Base-by-base conservation (phyloP, 2,888 invertebrate species). In the Dendrolimus houi region DNA sequence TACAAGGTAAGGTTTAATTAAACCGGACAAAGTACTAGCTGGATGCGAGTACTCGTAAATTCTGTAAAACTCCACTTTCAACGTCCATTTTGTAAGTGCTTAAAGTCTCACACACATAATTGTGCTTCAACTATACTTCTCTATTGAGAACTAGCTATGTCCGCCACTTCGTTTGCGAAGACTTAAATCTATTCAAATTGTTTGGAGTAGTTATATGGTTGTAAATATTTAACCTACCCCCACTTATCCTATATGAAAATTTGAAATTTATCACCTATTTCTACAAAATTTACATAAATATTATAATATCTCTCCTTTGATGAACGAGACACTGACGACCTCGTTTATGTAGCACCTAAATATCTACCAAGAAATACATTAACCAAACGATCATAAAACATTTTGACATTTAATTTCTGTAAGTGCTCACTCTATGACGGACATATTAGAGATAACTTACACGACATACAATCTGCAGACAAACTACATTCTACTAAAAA, bases 1-100 rank as follows among this genome's bases (percentile, higher is more conserved):
- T 80, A 77, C 76, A 72, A 67, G 74, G 77, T 75, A 78, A 79
- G 80, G 79, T 83, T 83, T 84, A 83, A 85, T 85, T 84, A 85
- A 79, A 76, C 75, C 70, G 74, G 79, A 77, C 81, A 74, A 81
- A 81, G 78, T 77, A 74, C 47, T 47, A 47, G 47, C 9, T 47
- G 73, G 73, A 74, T 67, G 70, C 61, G 65, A 62, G 67, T 62
- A 71, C 67, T 74, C 78, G 75, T 79, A 79, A 81, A 81, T 81
- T 74, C 62, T 41, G 47, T 47, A 47, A 47, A 47, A 47, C 47
- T 47, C 12, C 1, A 47, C 47, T 47, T 47, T 8, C 59, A 59
- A 14, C 54, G 56, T 47, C 58, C 61, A 12, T 47, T 47, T 47
- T 47, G 47, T 47, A 47, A 47, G 47, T 47, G 47, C 47, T 47